Conservation (phyloP, 2,888 invertebrate species). For the Campoletis raptor region DNA sequence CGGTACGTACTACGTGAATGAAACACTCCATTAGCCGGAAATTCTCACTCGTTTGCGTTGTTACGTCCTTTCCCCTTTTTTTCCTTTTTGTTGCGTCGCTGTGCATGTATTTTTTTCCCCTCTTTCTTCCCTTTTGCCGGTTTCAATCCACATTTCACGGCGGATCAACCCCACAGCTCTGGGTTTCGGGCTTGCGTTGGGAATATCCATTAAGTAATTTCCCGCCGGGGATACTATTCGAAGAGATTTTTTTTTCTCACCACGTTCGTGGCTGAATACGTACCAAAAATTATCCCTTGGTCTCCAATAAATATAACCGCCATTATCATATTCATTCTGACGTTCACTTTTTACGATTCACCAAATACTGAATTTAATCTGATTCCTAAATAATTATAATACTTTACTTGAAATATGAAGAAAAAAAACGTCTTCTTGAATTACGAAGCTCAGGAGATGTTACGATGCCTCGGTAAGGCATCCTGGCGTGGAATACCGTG, state of each 20-base stretch:
- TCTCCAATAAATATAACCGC: neutral
- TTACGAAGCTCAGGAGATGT: too few relatives aligned
- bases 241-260: neutral
- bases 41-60: conserved; percentile 41
- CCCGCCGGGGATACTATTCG: neutral
- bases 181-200: neutral
- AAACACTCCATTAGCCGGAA: conserved; percentile 53
- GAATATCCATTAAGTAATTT: conserved; percentile 13
- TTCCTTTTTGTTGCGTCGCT: conserved; percentile 2
- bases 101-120: neutral
- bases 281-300: neutral
- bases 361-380: neutral
- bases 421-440: too few relatives aligned
- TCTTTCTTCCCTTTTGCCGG: neutral
- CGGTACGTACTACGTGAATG: neutral
- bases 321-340: neutral
- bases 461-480: too few relatives aligned
- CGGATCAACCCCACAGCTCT: neutral
- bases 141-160: neutral
- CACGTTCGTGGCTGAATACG: neutral
- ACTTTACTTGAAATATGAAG: neutral
- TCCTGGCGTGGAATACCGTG: too few relatives aligned
- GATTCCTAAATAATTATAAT: neutral
- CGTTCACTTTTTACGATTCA: neutral
- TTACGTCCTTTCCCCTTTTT: conserved; percentile 7